phyloP scores from a whole-genome alignment of 2,113 vertebrate genomes.

The Setophaga petechia region DNA sequence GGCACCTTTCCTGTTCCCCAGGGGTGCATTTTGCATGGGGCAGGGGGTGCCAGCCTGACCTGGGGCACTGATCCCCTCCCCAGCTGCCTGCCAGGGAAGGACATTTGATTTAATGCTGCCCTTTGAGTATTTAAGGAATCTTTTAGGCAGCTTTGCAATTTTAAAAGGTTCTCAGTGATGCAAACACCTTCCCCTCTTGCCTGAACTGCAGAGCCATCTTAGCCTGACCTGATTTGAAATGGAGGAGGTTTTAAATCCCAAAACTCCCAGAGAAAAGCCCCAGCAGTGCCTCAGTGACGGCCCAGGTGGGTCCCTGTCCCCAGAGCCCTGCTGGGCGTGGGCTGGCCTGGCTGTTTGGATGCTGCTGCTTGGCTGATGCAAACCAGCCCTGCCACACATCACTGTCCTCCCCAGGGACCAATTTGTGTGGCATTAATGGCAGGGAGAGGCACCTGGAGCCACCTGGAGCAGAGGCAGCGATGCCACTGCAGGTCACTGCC shows the following conservation, averaged over 20 bases:
- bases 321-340: not conserved
- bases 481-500: not conserved
- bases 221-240: not conserved
- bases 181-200: not conserved
- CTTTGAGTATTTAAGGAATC: not conserved
- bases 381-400: constrained; percentile 2
- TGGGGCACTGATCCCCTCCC: not conserved
- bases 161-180: not conserved
- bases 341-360: not conserved
- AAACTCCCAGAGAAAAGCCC: not conserved
- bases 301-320: not conserved
- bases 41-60: not conserved
- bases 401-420: constrained; percentile 23
- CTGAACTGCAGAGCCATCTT: not conserved
- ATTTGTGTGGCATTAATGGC: constrained; percentile 36
- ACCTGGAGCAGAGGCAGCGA: not conserved
- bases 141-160: not conserved
- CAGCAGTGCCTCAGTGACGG: not conserved
- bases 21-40: not conserved
- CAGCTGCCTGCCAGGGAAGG: not conserved
- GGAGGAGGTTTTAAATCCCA: not conserved
- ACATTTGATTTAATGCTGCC: not conserved
- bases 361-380: constrained; percentile 69
- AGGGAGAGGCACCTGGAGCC: constrained; percentile 42
- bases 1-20: not conserved